A percentile compares a stretch with the other conserved stretches of the same genome.
phyloP scores from a whole-genome alignment of 2,888 invertebrate genomes.

The Caenorhabditis sinica region DNA sequence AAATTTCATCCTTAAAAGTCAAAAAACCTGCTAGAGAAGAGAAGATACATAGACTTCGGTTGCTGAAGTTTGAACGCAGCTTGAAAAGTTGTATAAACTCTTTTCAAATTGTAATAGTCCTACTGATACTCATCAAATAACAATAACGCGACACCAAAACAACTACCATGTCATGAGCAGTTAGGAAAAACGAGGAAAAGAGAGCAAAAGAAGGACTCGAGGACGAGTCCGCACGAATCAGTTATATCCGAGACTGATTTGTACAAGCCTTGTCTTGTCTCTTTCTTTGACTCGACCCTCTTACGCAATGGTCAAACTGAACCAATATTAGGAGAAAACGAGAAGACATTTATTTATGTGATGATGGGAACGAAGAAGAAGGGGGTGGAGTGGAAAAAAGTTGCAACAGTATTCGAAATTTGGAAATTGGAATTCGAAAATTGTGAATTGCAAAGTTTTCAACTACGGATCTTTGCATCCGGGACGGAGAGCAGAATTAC shows the following conservation, averaged over 20 bases:
- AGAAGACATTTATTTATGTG: conserved; percentile 7
- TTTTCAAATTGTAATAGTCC: no score
- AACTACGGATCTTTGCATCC: no score
- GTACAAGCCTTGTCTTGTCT: conserved; percentile 32
- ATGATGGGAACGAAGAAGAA: not conserved
- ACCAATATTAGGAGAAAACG: conserved; percentile 36
- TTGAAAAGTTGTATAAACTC: no score
- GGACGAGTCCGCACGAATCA: conserved; percentile 58
- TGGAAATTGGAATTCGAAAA: not conserved
- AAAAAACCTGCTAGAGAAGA: no score
- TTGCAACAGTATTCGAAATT: not conserved
- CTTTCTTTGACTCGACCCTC: conserved; percentile 21
- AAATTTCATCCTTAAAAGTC: no score
- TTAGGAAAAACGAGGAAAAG: conserved; percentile 15
- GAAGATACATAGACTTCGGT: no score
- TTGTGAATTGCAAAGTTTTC: no score
- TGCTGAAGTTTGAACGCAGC: no score
- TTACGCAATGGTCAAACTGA: conserved; percentile 49
- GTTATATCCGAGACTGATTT: conserved; percentile 19
- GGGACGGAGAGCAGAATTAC: no score
- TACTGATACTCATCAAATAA: no score
- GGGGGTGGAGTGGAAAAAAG: not conserved
- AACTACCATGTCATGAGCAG: no score
- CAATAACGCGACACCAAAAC: no score
- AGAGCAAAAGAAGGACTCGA: conserved; percentile 28